Evolutionary conservation across 2,888 invertebrate species (phyloP).

Genomic region (Drosophila paranaensis): DNA sequence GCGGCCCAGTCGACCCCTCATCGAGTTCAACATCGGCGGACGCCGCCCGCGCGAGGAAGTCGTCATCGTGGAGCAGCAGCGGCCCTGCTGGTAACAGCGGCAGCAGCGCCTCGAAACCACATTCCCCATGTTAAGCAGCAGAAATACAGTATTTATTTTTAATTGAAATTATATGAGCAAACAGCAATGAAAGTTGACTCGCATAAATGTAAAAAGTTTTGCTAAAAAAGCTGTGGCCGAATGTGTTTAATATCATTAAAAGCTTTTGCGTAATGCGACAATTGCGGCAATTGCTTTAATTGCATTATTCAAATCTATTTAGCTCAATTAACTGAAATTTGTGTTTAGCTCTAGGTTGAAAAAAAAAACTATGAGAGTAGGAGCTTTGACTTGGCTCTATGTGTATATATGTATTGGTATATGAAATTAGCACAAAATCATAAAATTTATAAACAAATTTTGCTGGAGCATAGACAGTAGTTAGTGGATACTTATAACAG

Average conservation of each 20-base stretch:
- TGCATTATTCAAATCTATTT: slow-evolving; percentile 8
- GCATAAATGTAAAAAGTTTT: slow-evolving; percentile 52
- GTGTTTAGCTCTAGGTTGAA: background rate
- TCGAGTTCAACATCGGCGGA: slow-evolving; percentile 70
- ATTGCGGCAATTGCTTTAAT: slow-evolving; percentile 26
- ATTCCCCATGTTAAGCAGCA: slow-evolving; percentile 40
- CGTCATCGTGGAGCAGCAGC: slow-evolving; percentile 61
- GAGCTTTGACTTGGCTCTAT: background rate
- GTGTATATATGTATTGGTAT: too few relatives aligned
- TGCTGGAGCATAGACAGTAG: too few relatives aligned
- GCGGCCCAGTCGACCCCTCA: slow-evolving; percentile 63
- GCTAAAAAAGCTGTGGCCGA: slow-evolving; percentile 15
- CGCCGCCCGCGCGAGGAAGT: slow-evolving; percentile 65
- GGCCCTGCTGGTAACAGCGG: slow-evolving; percentile 57
- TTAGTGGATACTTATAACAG: too few relatives aligned
- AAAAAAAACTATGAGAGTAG: background rate
- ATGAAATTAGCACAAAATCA: too few relatives aligned
- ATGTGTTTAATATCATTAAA: slow-evolving; percentile 12
- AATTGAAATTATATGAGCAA: slow-evolving; percentile 55
- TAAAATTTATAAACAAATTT: too few relatives aligned
- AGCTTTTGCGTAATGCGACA: slow-evolving; percentile 20
- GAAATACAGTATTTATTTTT: slow-evolving; percentile 43
- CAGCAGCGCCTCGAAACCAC: slow-evolving; percentile 3
- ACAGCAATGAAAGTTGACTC: slow-evolving; percentile 31
- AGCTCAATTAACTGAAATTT: background rate